Conservation (phyloP, 2,113 vertebrate species). For the Murina feae region DNA sequence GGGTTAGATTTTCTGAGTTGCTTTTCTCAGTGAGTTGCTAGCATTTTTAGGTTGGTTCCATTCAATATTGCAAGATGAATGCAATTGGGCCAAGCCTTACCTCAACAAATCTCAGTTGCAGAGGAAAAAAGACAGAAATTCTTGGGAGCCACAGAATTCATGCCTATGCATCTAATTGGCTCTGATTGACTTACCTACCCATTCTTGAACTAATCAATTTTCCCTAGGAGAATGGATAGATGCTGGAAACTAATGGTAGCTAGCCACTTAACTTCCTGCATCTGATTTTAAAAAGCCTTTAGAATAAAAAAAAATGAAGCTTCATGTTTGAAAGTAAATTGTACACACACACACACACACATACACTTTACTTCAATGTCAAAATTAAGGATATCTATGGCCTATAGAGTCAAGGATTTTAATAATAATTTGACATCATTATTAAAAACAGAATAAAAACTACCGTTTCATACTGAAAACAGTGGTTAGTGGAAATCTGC, state of each 20-base stretch:
- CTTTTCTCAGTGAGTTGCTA: background rate
- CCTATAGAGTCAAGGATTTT: background rate
- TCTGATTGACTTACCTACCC: background rate
- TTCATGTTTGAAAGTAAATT: background rate
- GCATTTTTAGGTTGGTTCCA: background rate
- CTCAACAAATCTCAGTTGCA: background rate
- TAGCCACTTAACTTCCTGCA: background rate
- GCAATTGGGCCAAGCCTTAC: background rate
- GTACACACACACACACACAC: too few species aligned
- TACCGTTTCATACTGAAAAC: background rate
- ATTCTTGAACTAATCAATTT: background rate
- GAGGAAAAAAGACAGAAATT: background rate
- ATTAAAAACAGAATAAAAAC: constrained; percentile 2
- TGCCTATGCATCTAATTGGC: background rate
- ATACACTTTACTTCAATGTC: background rate
- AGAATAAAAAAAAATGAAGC: background rate
- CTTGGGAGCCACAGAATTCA: background rate
- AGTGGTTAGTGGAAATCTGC: background rate
- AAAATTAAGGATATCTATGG: background rate
- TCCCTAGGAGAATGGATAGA: background rate
- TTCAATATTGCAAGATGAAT: background rate
- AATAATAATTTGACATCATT: background rate
- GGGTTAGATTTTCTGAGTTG: background rate
- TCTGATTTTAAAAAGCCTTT: background rate
- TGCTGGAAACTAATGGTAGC: background rate